Evolutionary conservation across 2,113 vertebrate genomes (phyloP), one percentile per base, ranked within the genome.

Genomic region (Ceratotherium simum): DNA sequence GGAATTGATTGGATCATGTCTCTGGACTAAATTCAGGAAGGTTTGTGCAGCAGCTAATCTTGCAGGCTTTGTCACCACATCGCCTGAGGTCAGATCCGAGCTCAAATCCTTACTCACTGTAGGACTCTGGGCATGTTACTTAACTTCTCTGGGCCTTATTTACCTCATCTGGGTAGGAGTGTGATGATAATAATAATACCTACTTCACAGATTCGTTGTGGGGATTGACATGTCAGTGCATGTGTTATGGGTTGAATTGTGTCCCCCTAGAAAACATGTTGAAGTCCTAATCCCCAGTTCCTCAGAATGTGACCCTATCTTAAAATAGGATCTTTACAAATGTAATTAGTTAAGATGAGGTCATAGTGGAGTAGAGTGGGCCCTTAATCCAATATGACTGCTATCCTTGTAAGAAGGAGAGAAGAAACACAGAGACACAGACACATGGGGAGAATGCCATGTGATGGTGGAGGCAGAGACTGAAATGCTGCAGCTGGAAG

Each of bases 271-370:
- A 56, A 29, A 17, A 29, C 31, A 42, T 42, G 20, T 6, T 51
- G 25, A 86, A 39, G 20, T 31, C 9, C 54, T 78, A 76, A 54
- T 18, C 18, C 20, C 48, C 18, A 23, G 6, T 64, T 42, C 29
- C 72, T 54, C 29, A 20, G 14, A 20, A n/a, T 62, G 31, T 17
- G 29, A 23, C 33, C 39, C 67, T 27, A 54, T 86, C 80, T 78
- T 16, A 48, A 96, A 93, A 69, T 25, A 73, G 14, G 12, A 67
- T 36, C 42, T 86, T 83, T 58, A 33, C 54, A 36, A 81, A n/a
- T 42, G 56, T 70, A 33, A 75, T 76, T 95, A 33, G 18, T 65
- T 79, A 54, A 33, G 46, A 60, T 39, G 54, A 51, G 46, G 23
- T 65, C 78, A 20, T 65, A 8, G 13, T 31, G 11, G 33, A 82